These are phyloP conservation scores for Epiblema foenella DNA, from an alignment of 2,888 invertebrate species.

Conservation along the genomic window DNA sequence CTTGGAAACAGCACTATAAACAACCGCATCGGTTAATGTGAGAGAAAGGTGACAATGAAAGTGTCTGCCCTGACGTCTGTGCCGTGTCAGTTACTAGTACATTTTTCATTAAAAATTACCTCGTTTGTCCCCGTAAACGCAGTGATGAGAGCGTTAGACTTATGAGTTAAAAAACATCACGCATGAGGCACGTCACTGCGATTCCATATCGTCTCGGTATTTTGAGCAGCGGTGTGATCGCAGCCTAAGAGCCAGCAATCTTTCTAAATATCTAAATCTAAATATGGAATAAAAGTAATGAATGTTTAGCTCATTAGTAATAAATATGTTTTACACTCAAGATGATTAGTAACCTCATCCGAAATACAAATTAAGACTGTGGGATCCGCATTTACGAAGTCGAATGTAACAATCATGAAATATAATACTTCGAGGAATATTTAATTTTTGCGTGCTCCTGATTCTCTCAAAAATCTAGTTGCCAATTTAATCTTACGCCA, in stretches of 20 bases:
- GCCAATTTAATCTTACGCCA: background rate
- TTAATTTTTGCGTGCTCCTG: background rate
- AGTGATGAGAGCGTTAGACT: no score
- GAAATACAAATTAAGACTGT: constrained; percentile 24
- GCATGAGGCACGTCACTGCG: no score
- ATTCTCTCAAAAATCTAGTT: background rate
- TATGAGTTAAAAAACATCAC: no score
- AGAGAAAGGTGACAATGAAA: constrained; percentile 61
- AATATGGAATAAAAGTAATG: background rate
- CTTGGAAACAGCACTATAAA: constrained; percentile 38
- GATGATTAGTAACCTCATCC: constrained; percentile 14
- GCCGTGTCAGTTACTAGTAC: constrained; percentile 2
- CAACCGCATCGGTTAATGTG: constrained; percentile 50
- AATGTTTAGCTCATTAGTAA: background rate
- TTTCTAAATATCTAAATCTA: background rate
- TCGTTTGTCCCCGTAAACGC: no score
- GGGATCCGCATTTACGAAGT: background rate
- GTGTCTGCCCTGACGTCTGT: constrained; percentile 46
- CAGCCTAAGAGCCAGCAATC: no score
- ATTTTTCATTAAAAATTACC: no score
- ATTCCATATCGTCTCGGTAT: no score
- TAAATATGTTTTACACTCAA: constrained; percentile 9
- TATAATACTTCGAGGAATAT: constrained; percentile 14
- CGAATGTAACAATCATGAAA: constrained; percentile 30
- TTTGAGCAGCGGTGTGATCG: no score